phyloP scores from a whole-genome alignment of 2,797 vertebrate genomes.

The Rhinichthys osculus region DNA sequence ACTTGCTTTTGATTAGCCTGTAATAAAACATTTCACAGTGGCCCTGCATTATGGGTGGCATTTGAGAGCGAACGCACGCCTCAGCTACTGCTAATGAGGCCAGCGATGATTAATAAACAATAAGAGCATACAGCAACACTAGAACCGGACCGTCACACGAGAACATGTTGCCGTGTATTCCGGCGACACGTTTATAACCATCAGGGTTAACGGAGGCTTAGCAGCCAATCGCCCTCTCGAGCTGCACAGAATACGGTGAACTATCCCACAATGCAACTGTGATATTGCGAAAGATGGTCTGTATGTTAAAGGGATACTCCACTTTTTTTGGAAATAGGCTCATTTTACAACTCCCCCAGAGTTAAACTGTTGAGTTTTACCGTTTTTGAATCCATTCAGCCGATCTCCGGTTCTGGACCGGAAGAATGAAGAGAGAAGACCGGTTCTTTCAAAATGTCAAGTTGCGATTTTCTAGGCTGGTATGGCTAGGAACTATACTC shows the following conservation, averaged over 20 bases:
- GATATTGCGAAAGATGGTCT: not conserved
- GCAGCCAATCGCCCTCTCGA: not conserved
- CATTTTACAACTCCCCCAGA: too few species aligned
- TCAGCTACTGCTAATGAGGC: conserved; percentile 53
- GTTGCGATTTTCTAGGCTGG: too few species aligned
- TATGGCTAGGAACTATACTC: too few species aligned
- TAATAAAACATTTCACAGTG: conserved; percentile 65
- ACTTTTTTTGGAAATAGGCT: too few species aligned
- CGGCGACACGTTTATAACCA: not conserved
- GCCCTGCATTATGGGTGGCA: conserved; percentile 55
- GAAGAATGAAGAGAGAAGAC: too few species aligned
- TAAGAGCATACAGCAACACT: conserved; percentile 43
- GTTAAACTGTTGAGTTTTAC: too few species aligned
- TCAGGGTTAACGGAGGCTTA: not conserved
- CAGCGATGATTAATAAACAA: conserved; percentile 57
- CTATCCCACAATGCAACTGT: not conserved
- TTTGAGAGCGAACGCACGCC: conserved; percentile 45
- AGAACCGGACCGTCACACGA: conserved; percentile 23
- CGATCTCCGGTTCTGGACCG: too few species aligned
- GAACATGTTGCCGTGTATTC: not conserved
- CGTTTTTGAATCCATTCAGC: too few species aligned
- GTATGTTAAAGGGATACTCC: not conserved
- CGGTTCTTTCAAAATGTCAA: too few species aligned
- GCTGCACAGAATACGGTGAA: not conserved
- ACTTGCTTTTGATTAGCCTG: conserved; percentile 58